Evolutionary conservation across 2,113 vertebrate genomes (phyloP).

Genomic region (Osmerus eperlanus): DNA sequence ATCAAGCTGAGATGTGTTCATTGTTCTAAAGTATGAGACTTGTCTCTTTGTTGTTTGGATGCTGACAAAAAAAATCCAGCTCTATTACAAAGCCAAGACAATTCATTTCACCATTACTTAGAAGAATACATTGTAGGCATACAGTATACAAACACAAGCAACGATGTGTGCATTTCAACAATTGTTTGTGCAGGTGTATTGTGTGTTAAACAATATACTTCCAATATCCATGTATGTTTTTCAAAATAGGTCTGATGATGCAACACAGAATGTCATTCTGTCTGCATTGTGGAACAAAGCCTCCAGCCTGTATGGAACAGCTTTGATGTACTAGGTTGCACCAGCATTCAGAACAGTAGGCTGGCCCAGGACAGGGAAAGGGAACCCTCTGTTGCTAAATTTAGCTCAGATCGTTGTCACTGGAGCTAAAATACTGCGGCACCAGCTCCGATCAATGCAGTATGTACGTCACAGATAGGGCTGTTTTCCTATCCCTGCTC

Average conservation of each 20-base stretch:
- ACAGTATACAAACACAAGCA: too few species aligned
- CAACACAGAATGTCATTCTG: not conserved
- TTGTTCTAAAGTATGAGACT: too few species aligned
- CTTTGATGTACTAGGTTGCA: conserved; percentile 45
- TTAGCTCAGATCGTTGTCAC: conserved; percentile 50
- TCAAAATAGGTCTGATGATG: not conserved
- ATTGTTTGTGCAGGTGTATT: too few species aligned
- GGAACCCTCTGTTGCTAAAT: conserved; percentile 71
- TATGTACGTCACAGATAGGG: conserved; percentile 49
- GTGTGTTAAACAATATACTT: too few species aligned
- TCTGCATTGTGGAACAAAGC: not conserved
- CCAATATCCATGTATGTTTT: too few species aligned
- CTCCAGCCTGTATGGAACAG: not conserved
- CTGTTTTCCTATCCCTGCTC: conserved; percentile 25
- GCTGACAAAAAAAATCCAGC: too few species aligned
- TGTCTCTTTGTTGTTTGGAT: too few species aligned
- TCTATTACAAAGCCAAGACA: too few species aligned
- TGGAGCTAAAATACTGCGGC: conserved; percentile 54
- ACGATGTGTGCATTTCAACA: too few species aligned
- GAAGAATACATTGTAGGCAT: too few species aligned
- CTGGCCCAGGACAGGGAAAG: conserved; percentile 46
- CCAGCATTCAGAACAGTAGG: conserved; percentile 57
- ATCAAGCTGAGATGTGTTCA: too few species aligned
- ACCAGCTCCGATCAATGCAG: conserved; percentile 57
- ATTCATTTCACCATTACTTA: too few species aligned